Evolutionary conservation across 2,888 invertebrate genomes (phyloP).

Genomic region (Oscheius myriophilus): DNA sequence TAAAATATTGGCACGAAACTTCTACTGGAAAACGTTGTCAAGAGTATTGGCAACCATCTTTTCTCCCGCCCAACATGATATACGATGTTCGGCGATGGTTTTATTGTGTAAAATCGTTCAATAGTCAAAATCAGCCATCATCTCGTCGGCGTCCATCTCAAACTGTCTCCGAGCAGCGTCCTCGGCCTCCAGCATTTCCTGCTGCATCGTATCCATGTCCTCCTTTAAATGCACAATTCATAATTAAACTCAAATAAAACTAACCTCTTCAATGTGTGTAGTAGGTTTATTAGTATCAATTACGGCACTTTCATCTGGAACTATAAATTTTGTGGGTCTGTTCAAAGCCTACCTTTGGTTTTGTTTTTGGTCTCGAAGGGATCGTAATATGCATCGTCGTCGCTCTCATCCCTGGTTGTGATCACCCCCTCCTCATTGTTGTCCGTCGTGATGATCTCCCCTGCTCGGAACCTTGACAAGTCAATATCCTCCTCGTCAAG

Average conservation of each 20-base stretch:
- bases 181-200: slow-evolving; percentile 22
- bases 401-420: slow-evolving; percentile 22
- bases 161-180: slow-evolving; percentile 27
- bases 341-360: too few relatives aligned
- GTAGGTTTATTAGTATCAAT: too few relatives aligned
- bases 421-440: slow-evolving; percentile 29
- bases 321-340: too few relatives aligned
- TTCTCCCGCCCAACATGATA: too few relatives aligned
- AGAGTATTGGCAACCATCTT: too few relatives aligned
- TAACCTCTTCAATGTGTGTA: too few relatives aligned
- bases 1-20: too few relatives aligned
- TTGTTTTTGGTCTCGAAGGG: neutral
- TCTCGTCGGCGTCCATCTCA: slow-evolving; percentile 35
- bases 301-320: too few relatives aligned
- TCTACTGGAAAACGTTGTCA: too few relatives aligned
- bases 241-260: too few relatives aligned
- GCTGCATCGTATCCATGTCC: neutral
- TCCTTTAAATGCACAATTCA: neutral
- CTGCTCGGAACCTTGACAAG: neutral
- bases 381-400: slow-evolving; percentile 6
- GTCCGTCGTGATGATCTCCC: slow-evolving; percentile 28
- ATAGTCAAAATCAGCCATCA: slow-evolving; percentile 41
- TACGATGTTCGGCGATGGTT: too few relatives aligned
- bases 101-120: neutral
- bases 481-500: slow-evolving; percentile 40